Evolutionary conservation across 2,888 invertebrate species (phyloP).

Genomic region (Hypolimnas misippus): DNA sequence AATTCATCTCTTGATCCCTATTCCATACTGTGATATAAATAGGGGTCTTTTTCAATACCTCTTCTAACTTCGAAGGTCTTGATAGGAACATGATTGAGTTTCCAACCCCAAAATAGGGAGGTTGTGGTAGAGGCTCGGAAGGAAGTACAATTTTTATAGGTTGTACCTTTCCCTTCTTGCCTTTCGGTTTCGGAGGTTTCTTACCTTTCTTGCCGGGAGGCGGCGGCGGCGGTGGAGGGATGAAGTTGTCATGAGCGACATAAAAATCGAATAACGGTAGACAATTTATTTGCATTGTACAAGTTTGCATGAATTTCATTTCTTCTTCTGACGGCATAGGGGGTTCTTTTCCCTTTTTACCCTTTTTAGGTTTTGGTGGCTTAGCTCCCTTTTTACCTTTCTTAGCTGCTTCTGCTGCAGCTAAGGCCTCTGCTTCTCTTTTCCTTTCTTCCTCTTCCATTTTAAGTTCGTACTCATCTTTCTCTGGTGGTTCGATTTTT

Average conservation of each 20-base stretch:
- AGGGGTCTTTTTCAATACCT: slow-evolving; percentile 67
- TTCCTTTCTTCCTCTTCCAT: slow-evolving; percentile 69
- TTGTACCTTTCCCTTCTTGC: slow-evolving; percentile 54
- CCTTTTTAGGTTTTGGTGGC: slow-evolving; percentile 50
- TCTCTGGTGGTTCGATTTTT: slow-evolving; percentile 72
- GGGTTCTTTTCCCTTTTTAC: slow-evolving; percentile 70
- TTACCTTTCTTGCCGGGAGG: slow-evolving; percentile 63
- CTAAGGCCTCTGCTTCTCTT: slow-evolving; percentile 65
- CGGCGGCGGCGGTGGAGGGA: slow-evolving; percentile 71
- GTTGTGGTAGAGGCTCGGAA: slow-evolving; percentile 76
- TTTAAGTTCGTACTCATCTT: slow-evolving; percentile 74
- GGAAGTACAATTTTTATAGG: slow-evolving; percentile 64
- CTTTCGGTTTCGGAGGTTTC: slow-evolving; percentile 56
- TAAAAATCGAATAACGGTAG: slow-evolving; percentile 74
- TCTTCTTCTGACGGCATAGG: slow-evolving; percentile 75
- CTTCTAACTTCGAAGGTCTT: slow-evolving; percentile 70
- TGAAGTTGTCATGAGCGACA: slow-evolving; percentile 77
- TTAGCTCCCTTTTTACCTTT: slow-evolving; percentile 53
- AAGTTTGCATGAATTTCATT: slow-evolving; percentile 76
- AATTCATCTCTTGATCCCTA: slow-evolving; percentile 71
- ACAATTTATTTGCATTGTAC: slow-evolving; percentile 75
- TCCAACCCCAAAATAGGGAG: slow-evolving; percentile 77
- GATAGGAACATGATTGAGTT: slow-evolving; percentile 74
- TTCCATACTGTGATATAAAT: slow-evolving; percentile 77
- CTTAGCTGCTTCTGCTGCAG: slow-evolving; percentile 60